phyloP scores from a whole-genome alignment of 2,113 vertebrate genomes.

The Calidris pygmaea region DNA sequence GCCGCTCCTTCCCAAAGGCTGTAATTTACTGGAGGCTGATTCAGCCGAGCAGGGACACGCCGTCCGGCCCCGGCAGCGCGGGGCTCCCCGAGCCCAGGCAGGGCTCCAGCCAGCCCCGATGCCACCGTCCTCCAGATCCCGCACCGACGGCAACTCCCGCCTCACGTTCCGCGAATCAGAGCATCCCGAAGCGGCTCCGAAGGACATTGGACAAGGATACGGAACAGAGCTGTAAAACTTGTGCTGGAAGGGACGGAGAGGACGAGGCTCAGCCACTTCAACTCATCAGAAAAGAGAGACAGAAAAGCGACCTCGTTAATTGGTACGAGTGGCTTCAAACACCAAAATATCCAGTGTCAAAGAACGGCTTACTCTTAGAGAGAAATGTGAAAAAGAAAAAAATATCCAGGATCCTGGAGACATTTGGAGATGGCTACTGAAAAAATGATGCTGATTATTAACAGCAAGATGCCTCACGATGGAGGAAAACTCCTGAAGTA shows the following conservation, averaged over 20 bases:
- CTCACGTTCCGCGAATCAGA: background rate
- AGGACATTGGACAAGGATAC: background rate
- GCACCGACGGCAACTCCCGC: background rate
- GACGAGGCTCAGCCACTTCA: background rate
- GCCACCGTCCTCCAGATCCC: background rate
- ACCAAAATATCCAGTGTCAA: background rate
- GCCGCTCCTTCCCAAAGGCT: background rate
- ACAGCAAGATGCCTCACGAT: background rate
- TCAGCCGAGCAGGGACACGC: background rate
- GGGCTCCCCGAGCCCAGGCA: background rate
- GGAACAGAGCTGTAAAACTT: background rate
- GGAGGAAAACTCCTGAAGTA: background rate
- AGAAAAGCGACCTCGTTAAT: background rate
- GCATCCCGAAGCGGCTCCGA: background rate
- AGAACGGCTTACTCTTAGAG: background rate
- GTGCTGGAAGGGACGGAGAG: background rate
- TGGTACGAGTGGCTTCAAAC: background rate
- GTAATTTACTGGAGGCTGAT: slow-evolving; percentile 2
- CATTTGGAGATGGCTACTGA: background rate
- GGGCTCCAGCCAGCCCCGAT: background rate
- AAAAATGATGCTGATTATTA: background rate
- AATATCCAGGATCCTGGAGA: background rate
- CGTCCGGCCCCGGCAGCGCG: accelerated
- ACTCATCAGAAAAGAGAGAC: background rate
- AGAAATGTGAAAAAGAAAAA: background rate